Percentiles rank a stretch among this genome's conserved stretches.
Conservation (phyloP, 1,140 invertebrate genomes). For the Probaryconus sp. region DNA sequence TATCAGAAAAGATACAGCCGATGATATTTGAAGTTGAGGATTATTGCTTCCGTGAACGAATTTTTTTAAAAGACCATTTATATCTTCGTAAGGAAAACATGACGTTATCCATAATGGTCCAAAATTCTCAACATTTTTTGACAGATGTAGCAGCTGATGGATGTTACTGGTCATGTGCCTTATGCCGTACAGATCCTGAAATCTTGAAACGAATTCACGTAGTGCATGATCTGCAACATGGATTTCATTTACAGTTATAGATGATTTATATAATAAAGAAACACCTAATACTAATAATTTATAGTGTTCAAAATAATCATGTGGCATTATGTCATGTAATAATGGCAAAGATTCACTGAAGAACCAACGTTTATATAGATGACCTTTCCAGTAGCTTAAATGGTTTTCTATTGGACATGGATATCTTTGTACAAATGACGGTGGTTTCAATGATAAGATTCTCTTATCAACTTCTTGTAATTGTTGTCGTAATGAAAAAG, state of each 20-base stretch:
- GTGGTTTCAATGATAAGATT: conserved; percentile 6
- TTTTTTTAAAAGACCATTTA: too few relatives aligned
- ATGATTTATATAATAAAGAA: conserved; percentile 8
- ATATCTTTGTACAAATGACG: too few relatives aligned
- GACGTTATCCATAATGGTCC: too few relatives aligned
- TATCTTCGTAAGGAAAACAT: too few relatives aligned
- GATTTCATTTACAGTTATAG: background rate
- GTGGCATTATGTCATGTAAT: conserved; percentile 15
- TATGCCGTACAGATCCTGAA: conserved; percentile 22
- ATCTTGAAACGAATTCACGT: conserved; percentile 17
- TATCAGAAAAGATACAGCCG: conserved; percentile 35
- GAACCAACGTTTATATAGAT: conserved; percentile 31
- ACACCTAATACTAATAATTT: too few relatives aligned
- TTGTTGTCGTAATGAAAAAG: conserved; percentile 17
- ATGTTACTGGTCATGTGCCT: conserved; percentile 31
- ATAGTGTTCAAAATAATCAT: conserved; percentile 20
- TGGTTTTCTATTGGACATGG: conserved; percentile 4
- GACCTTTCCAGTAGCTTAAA: conserved; percentile 15
- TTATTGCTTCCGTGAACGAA: too few relatives aligned
- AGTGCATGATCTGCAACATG: conserved; percentile 48
- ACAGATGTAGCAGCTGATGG: conserved; percentile 39
- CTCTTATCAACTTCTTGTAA: conserved; percentile 18
- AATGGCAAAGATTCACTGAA: conserved; percentile 20
- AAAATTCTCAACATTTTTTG: conserved; percentile 16
- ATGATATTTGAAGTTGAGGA: too few relatives aligned